Evolutionary conservation across 1,140 invertebrate genomes (phyloP).

Genomic region (Eurosta solidaginis): DNA sequence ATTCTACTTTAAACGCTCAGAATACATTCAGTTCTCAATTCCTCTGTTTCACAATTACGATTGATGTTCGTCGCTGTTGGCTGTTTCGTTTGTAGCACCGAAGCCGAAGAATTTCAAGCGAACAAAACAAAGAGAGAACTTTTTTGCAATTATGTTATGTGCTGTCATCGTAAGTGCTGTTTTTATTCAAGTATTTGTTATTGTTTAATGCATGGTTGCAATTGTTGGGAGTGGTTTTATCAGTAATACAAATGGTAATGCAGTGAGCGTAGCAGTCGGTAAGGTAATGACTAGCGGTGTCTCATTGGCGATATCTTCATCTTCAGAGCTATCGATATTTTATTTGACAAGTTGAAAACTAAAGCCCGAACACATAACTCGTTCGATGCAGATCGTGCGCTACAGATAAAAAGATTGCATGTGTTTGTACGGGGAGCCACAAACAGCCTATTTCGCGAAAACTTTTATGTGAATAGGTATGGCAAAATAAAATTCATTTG

Average conservation of each 20-base stretch:
- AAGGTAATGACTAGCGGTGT: not conserved
- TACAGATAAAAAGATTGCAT: no score
- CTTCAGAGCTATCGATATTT: no score
- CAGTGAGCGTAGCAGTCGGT: not conserved
- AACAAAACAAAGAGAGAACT: not conserved
- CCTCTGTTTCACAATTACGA: not conserved
- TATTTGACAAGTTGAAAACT: no score
- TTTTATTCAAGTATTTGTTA: not conserved
- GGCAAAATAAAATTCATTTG: no score
- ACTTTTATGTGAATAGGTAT: no score
- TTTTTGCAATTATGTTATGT: not conserved
- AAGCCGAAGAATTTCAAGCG: not conserved
- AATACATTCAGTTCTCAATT: not conserved
- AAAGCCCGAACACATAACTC: no score
- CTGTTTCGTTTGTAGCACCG: not conserved
- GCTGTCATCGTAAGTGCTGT: not conserved
- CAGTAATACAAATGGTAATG: no score
- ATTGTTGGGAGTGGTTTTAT: not conserved
- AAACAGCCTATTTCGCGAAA: no score
- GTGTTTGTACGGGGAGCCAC: no score
- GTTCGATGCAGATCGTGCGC: no score
- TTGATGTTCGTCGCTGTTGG: constrained; percentile 4
- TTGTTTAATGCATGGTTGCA: not conserved
- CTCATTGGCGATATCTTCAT: no score
- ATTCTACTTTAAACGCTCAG: not conserved